Conservation (phyloP, 1,140 invertebrate genomes). For the Cherax quadricarinatus region DNA sequence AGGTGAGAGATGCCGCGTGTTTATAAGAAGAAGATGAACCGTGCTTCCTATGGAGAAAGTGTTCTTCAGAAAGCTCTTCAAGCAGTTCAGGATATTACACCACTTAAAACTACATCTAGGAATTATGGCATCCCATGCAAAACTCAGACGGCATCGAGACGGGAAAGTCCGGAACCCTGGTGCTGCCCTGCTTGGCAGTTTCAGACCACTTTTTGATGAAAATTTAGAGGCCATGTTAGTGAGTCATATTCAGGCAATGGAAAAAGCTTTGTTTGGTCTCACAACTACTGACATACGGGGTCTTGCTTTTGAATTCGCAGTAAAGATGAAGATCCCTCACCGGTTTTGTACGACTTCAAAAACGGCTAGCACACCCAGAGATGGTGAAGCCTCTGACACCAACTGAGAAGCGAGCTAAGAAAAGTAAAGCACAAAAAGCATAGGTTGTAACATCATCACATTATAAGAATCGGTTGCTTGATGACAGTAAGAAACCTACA, state of each 20-base stretch:
- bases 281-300: conserved; percentile 26
- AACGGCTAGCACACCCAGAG: no score
- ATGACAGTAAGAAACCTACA: neutral
- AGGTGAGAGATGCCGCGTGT: no score
- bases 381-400: no score
- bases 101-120: conserved; percentile 22
- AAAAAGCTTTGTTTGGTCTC: conserved; percentile 49
- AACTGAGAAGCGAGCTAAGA: neutral
- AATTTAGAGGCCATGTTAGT: neutral
- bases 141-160: conserved; percentile 31
- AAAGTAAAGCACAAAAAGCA: conserved; percentile 30
- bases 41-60: conserved; percentile 29
- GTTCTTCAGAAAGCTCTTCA: no score
- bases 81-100: neutral
- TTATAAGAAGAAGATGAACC: neutral
- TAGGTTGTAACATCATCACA: conserved; percentile 38
- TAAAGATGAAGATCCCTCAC: conserved; percentile 6
- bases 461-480: conserved; percentile 38
- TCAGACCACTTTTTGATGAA: no score
- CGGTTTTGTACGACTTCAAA: no score
- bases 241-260: conserved; percentile 30
- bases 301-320: conserved; percentile 37
- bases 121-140: conserved; percentile 46
- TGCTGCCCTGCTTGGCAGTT: neutral
- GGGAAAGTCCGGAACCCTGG: conserved; percentile 29